A percentile compares a stretch with the other conserved stretches of the same genome.
Conservation (phyloP, 2,888 invertebrate genomes). For the Dryococelus australis region DNA sequence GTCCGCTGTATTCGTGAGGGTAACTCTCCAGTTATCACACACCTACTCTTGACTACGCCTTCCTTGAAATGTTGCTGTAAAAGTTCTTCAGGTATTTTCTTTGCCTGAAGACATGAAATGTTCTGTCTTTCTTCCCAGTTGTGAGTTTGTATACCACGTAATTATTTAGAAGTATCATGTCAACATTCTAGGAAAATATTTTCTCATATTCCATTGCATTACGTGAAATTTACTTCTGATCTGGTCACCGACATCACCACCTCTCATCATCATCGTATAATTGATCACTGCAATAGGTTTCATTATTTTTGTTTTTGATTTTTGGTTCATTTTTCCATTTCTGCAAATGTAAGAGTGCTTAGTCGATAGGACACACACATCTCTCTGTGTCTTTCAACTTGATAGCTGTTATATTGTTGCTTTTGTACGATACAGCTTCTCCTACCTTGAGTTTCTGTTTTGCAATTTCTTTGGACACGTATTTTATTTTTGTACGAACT, state of each 20-base stretch:
- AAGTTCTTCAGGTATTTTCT: neutral
- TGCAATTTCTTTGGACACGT: slow-evolving; percentile 24
- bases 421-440: neutral
- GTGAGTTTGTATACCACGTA: neutral
- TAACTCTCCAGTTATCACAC: neutral
- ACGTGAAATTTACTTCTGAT: neutral
- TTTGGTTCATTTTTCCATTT: slow-evolving; percentile 27
- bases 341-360: neutral
- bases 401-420: slow-evolving; percentile 11
- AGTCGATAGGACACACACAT: slow-evolving; percentile 25
- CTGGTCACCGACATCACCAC: slow-evolving; percentile 1
- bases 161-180: slow-evolving; percentile 23
- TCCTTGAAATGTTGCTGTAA: neutral
- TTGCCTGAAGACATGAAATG: too few species aligned
- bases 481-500: slow-evolving; percentile 4
- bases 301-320: neutral
- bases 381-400: slow-evolving; percentile 33
- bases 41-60: neutral
- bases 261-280: slow-evolving; percentile 11
- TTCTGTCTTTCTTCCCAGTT: neutral
- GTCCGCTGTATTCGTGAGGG: neutral
- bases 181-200: slow-evolving; percentile 24
- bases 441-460: slow-evolving; percentile 29
- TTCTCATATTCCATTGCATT: neutral
- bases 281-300: slow-evolving; percentile 30